phyloP scores from a whole-genome alignment of 2,888 invertebrate genomes.

The Platypus cylindrus region DNA sequence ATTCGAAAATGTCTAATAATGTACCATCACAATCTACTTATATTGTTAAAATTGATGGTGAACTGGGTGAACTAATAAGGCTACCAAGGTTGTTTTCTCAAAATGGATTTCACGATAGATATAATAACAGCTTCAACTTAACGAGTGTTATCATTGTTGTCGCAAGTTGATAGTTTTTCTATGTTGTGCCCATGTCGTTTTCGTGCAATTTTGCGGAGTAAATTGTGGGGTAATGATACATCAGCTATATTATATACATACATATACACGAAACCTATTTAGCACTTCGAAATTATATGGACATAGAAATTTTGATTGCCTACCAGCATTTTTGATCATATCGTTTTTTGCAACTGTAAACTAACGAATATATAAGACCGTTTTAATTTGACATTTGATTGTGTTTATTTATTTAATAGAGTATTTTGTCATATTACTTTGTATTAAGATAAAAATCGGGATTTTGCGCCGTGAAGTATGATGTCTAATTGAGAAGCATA shows the following conservation, averaged over 20 bases:
- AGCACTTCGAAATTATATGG: conserved; percentile 26
- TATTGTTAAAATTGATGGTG: conserved; percentile 10
- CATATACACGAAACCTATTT: conserved; percentile 24
- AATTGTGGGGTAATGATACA: conserved; percentile 21
- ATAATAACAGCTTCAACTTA: conserved; percentile 16
- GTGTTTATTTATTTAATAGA: too few species aligned
- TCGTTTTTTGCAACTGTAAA: conserved; percentile 13
- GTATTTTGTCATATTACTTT: too few species aligned
- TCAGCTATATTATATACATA: conserved; percentile 19
- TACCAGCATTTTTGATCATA: conserved; percentile 19
- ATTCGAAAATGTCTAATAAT: conserved; percentile 11
- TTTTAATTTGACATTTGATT: too few species aligned
- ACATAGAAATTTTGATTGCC: conserved; percentile 22
- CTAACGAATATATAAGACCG: conserved; percentile 13
- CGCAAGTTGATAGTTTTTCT: conserved; percentile 16
- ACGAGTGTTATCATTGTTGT: conserved; percentile 18
- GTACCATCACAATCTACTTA: too few species aligned
- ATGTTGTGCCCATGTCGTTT: conserved; percentile 16
- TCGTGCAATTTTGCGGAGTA: conserved; percentile 21
- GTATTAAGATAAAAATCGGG: too few species aligned
- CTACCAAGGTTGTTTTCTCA: conserved; percentile 11
- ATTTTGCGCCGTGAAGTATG: too few species aligned
- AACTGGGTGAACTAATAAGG: conserved; percentile 9
- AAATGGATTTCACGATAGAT: conserved; percentile 14
- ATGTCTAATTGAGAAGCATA: too few species aligned